Evolutionary conservation across 64 coral and sea anemone genomes (phyloP).

Genomic region (Catalaphyllia jardinei): DNA sequence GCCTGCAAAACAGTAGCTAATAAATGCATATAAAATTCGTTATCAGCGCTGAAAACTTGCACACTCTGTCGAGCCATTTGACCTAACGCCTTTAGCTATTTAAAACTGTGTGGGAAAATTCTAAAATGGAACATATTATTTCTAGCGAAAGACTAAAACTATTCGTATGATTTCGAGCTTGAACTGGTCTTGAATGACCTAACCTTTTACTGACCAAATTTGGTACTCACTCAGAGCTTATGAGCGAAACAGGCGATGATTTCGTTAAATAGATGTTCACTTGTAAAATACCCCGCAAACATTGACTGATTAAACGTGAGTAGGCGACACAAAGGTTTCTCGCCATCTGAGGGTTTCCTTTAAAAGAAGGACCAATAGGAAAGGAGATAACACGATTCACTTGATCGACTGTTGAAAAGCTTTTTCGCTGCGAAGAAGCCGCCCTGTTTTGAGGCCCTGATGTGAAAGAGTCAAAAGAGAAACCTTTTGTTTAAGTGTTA

Average conservation of each 20-base stretch:
- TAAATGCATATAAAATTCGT: not conserved
- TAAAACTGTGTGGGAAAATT: not conserved
- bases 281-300: not conserved
- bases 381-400: not conserved
- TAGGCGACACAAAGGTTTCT: no score
- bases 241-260: conserved; percentile 24
- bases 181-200: not conserved
- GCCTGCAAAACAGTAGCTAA: not conserved
- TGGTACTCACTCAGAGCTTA: not conserved
- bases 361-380: not conserved
- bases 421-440: not conserved
- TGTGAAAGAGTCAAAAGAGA: not conserved
- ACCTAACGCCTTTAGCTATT: conserved; percentile 6
- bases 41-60: not conserved
- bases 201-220: not conserved
- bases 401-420: not conserved
- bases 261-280: conserved; percentile 6
- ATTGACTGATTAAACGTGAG: not conserved
- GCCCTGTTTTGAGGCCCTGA: not conserved
- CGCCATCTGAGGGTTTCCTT: not conserved
- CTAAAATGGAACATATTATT: not conserved
- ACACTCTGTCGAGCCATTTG: not conserved
- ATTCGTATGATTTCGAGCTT: not conserved
- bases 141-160: not conserved
- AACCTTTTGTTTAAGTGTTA: not conserved